These are phyloP conservation scores for Thyatira batis DNA, from an alignment of 2,888 invertebrate species.

Conservation along the genomic window DNA sequence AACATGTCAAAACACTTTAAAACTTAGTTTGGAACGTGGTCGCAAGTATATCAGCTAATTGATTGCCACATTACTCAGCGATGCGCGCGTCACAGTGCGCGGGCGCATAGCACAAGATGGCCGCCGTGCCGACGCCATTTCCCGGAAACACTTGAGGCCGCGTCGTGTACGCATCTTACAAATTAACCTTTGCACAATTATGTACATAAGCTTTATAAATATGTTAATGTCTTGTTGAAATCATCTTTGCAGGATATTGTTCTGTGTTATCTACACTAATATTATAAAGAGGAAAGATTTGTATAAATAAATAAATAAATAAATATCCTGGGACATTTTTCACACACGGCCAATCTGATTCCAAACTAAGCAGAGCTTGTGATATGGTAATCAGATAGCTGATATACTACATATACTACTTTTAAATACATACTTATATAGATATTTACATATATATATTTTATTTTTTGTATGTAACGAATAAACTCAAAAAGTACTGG, in stretches of 20 bases:
- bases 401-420: too few species aligned
- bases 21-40: neutral
- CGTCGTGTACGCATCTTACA: neutral
- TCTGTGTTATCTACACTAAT: neutral
- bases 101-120: slow-evolving; percentile 43
- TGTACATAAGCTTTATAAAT: neutral
- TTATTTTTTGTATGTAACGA: too few species aligned
- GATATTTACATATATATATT: too few species aligned
- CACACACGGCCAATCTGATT: too few species aligned
- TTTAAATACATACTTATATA: too few species aligned
- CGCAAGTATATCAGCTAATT: slow-evolving; percentile 22
- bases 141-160: slow-evolving; percentile 47
- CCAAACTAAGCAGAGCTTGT: too few species aligned
- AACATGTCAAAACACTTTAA: neutral
- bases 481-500: too few species aligned
- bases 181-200: neutral
- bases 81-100: slow-evolving; percentile 15
- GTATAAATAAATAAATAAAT: too few species aligned
- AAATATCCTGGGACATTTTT: too few species aligned
- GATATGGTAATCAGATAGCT: too few species aligned
- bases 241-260: neutral
- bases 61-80: slow-evolving; percentile 17
- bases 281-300: too few species aligned
- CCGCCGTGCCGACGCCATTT: slow-evolving; percentile 45
- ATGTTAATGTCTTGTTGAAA: neutral